Evolutionary conservation across 2,113 vertebrate genomes (phyloP).

Genomic region (Sialia sialis): DNA sequence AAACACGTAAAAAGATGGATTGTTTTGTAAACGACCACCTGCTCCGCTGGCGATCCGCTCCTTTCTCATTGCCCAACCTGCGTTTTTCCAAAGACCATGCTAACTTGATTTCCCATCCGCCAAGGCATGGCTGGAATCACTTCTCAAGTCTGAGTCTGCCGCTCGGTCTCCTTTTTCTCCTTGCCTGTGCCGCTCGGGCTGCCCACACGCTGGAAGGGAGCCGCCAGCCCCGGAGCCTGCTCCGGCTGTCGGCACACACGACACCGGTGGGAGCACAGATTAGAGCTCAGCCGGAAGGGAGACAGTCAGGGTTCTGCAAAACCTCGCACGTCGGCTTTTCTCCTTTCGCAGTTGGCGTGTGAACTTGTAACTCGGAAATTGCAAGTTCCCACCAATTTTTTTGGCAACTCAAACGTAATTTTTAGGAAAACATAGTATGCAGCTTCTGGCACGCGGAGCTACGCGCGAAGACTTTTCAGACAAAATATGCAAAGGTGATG

Average conservation of each 20-base stretch:
- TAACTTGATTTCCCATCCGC: not conserved
- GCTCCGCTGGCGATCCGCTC: not conserved
- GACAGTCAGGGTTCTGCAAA: conserved; percentile 31
- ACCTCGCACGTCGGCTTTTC: conserved; percentile 33
- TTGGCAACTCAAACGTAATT: conserved; percentile 25
- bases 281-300: conserved; percentile 46
- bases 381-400: conserved; percentile 49
- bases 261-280: conserved; percentile 30
- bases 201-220: conserved; percentile 40
- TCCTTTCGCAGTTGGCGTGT: conserved; percentile 54
- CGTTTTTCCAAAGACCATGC: not conserved
- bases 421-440: conserved; percentile 56
- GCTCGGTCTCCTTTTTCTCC: not conserved
- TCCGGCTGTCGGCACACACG: conserved; percentile 22
- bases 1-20: not conserved
- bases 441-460: conserved; percentile 5
- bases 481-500: conserved; percentile 60
- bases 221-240: not conserved
- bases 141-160: not conserved
- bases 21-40: not conserved
- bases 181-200: not conserved
- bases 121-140: not conserved
- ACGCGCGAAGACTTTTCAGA: conserved; percentile 22
- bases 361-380: conserved; percentile 55
- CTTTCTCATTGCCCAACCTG: not conserved